A percentile compares a stretch with the other conserved stretches of the same genome.
Evolutionary conservation across 2,797 vertebrate species (phyloP).

Genomic region (Gouania willdenowi): DNA sequence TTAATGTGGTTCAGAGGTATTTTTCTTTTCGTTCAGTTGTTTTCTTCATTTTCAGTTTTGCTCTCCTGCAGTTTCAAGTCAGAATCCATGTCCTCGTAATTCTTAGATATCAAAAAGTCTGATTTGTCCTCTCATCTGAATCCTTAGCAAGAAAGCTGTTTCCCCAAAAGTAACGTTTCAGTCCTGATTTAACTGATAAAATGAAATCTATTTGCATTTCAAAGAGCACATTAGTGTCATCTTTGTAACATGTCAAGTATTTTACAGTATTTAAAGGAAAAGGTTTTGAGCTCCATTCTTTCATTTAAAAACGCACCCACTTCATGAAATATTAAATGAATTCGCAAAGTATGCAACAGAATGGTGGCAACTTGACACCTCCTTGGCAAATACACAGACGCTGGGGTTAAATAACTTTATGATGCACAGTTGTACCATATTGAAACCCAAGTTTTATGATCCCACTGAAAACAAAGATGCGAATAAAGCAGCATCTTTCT

Average conservation of each 20-base stretch:
- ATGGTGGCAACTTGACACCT: conserved; percentile 13
- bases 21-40: too few species aligned
- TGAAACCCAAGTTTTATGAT: conserved; percentile 26
- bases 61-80: too few species aligned
- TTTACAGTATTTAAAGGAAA: neutral
- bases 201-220: conserved; percentile 14
- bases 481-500: conserved; percentile 45
- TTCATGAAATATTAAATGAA: neutral
- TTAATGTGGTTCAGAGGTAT: neutral
- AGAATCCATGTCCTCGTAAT: too few species aligned
- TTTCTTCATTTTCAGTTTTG: neutral
- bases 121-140: conserved; percentile 2
- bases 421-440: conserved; percentile 18
- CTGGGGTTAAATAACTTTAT: conserved; percentile 32
- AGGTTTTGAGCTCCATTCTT: neutral
- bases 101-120: neutral
- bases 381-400: conserved; percentile 18
- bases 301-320: conserved; percentile 8
- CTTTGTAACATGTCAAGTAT: neutral
- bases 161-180: conserved; percentile 4
- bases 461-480: conserved; percentile 32
- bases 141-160: conserved; percentile 5
- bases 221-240: conserved; percentile 11
- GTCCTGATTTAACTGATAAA: conserved; percentile 6
- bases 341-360: conserved; percentile 13